Base-by-base conservation (phyloP, 30 jellyfish, hydroid and myxozoan genomes). In the Cassiopea xamachana region DNA sequence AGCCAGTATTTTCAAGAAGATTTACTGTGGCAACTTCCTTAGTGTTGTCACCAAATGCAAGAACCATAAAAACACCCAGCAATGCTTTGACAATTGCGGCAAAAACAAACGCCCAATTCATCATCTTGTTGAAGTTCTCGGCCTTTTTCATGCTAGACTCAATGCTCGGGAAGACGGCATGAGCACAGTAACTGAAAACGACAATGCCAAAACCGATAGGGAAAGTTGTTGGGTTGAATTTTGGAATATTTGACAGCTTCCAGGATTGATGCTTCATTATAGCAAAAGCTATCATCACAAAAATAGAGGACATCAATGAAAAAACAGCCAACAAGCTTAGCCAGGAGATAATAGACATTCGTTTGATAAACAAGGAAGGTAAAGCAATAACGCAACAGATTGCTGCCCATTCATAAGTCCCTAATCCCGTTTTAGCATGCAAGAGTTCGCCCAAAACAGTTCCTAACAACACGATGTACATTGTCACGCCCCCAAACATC, bases 161-260 rank as follows among this genome's bases (percentile, higher is more conserved):
- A 60, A 95, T 95, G 89, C 99, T 92, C 14, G 99, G 99, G 78
- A 95, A 95, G 46, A 95, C 99, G 10, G 99, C 98, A 73, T 95
- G 99, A 16, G 99, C 99, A 68, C 99, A 95, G 67, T 95, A 95
- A 51, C 98, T 92, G 89, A 95, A 95, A 27, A 95, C 99, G 39
- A 95, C 93, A 43, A 95, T 95, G 39, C 99, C 99, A 79, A 95
- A 92, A 2, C 98, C 99, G 46, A 95, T 84, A 1, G 99, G 99
- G 58, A 95, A 95, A 82, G 98, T 95, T 62, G 92, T 60, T 61
- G 98, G 96, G 69, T 95, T 87, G 84, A 95, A 91, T n/a, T 69
- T 82, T 46, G 99, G 99, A 18, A 95, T 92, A 69, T 95, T 91
- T 6, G 84, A 61, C 77, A 91, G 45, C 85, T 84, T 68, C 99